Percentiles rank a stretch among this genome's conserved stretches.
These are phyloP conservation scores for Panagrolaimus sp. DNA, from an alignment of 1,140 invertebrate genomes.

Conservation along the genomic window DNA sequence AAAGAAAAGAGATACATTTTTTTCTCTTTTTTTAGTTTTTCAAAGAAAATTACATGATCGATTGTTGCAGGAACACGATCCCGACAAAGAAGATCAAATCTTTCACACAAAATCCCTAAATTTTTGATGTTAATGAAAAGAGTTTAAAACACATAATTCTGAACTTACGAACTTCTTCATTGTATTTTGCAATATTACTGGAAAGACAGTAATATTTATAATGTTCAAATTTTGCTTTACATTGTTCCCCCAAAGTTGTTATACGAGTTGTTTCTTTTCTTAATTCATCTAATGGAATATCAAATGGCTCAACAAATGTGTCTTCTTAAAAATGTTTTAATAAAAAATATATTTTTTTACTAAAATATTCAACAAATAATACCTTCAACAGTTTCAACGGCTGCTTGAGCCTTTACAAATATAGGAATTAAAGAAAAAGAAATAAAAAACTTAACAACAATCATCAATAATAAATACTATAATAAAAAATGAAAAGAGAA, in stretches of 20 bases:
- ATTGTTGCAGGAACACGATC: slow-evolving; percentile 37
- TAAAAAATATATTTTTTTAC: too few relatives aligned
- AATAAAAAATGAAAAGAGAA: too few relatives aligned
- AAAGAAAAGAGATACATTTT: background rate
- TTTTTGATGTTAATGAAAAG: too few relatives aligned
- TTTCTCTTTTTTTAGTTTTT: background rate
- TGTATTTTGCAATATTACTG: slow-evolving; percentile 39
- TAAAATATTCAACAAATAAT: too few relatives aligned
- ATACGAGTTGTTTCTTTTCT: slow-evolving; percentile 40
- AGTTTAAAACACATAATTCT: too few relatives aligned
- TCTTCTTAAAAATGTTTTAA: background rate
- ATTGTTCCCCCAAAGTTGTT: slow-evolving; percentile 42
- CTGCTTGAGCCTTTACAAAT: too few relatives aligned
- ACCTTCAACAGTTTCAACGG: too few relatives aligned
- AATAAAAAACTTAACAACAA: too few relatives aligned
- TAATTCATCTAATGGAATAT: slow-evolving; percentile 42
- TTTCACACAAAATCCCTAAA: slow-evolving; percentile 42
- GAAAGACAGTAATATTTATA: slow-evolving; percentile 38
- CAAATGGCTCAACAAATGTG: slow-evolving; percentile 33
- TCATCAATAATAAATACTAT: too few relatives aligned
- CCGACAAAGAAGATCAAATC: slow-evolving; percentile 37
- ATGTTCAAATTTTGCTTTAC: slow-evolving; percentile 37
- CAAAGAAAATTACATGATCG: slow-evolving; percentile 35
- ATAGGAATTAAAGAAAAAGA: too few relatives aligned
- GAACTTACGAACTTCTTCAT: slow-evolving; percentile 43